Evolutionary conservation across 1,140 invertebrate species (phyloP).

Genomic region (Cyrtorhinus lividipennis): DNA sequence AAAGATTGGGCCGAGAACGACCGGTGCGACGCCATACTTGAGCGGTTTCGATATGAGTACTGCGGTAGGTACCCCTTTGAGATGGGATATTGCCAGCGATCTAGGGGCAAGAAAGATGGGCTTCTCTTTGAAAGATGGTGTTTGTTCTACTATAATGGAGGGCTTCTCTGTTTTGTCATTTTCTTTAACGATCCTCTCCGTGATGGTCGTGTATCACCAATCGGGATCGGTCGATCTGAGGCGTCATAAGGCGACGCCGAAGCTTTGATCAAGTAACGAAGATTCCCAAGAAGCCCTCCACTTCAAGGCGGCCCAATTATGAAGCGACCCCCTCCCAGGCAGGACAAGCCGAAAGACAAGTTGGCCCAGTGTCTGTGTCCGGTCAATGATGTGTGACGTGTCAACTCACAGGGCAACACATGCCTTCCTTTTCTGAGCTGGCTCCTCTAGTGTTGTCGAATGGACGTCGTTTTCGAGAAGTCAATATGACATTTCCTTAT

Average conservation of each 20-base stretch:
- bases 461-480: not conserved
- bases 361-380: slow-evolving; percentile 5
- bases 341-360: not conserved
- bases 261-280: not conserved
- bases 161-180: not conserved
- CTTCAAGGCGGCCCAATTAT: slow-evolving; percentile 8
- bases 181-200: not conserved
- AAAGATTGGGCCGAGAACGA: too few relatives aligned
- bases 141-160: too few relatives aligned
- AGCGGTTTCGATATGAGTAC: too few relatives aligned
- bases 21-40: too few relatives aligned
- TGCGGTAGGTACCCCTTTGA: too few relatives aligned
- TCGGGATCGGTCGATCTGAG: slow-evolving; percentile 6
- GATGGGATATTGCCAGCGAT: too few relatives aligned
- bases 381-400: slow-evolving; percentile 4
- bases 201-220: not conserved
- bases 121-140: not conserved
- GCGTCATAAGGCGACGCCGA: not conserved
- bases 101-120: too few relatives aligned
- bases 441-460: not conserved
- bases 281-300: not conserved
- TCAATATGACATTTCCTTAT: slow-evolving; percentile 2
- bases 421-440: not conserved
- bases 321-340: not conserved
- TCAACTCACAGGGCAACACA: not conserved